Evolutionary conservation across 1,140 invertebrate genomes (phyloP).

Genomic region (Zophobas morio): DNA sequence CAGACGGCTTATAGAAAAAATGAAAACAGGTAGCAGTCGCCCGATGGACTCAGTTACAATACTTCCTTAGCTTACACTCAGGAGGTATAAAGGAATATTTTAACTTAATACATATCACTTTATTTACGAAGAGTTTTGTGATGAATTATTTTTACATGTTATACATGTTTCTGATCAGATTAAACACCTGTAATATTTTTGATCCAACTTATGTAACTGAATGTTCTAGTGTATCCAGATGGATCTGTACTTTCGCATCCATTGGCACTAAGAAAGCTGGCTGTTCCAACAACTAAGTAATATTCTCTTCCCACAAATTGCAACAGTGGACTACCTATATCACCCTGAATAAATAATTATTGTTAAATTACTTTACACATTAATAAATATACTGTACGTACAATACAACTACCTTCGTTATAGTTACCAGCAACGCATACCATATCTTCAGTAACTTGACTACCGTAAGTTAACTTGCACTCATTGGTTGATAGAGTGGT

Average conservation of each 20-base stretch:
- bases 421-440: constrained; percentile 10
- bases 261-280: neutral
- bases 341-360: neutral
- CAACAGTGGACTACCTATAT: neutral
- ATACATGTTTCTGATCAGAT: neutral
- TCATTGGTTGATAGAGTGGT: neutral
- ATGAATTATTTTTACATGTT: neutral
- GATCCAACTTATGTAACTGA: neutral
- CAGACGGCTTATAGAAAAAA: no score
- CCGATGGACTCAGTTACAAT: no score
- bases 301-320: neutral
- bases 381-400: no score
- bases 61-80: no score
- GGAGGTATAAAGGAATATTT: no score
- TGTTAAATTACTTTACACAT: no score
- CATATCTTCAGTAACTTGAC: constrained; percentile 15
- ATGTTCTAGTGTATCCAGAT: neutral
- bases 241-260: neutral
- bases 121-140: neutral
- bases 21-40: no score
- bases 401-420: neutral
- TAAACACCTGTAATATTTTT: neutral
- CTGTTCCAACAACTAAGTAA: neutral
- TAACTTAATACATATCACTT: no score
- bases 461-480: constrained; percentile 2